A percentile compares a stretch with the other conserved stretches of the same genome.
Evolutionary conservation across 2,888 invertebrate genomes (phyloP).

Genomic region (Colletes collaris): DNA sequence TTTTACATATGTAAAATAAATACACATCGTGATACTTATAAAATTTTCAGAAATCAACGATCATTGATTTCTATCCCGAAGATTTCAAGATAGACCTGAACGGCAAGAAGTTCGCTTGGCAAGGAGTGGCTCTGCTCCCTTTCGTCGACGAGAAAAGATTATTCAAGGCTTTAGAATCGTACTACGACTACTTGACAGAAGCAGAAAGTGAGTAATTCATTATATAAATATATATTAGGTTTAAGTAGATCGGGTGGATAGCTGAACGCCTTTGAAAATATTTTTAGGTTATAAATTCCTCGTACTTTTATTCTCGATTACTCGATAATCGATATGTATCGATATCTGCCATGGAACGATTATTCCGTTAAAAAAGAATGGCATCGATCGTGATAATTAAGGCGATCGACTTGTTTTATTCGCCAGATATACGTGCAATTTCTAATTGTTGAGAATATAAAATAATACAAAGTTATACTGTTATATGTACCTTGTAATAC

Average conservation of each 20-base stretch:
- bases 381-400: too few relatives aligned
- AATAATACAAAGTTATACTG: too few relatives aligned
- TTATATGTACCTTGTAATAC: not conserved
- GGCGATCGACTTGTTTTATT: too few relatives aligned
- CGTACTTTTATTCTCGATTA: too few relatives aligned
- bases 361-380: too few relatives aligned
- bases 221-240: constrained; percentile 56
- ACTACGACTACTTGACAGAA: constrained; percentile 90
- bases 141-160: constrained; percentile 98
- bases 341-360: too few relatives aligned
- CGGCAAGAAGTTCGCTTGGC: constrained; percentile 99
- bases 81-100: constrained; percentile 99
- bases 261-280: too few relatives aligned
- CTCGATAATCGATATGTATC: too few relatives aligned
- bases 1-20: not conserved
- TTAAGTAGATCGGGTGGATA: too few relatives aligned
- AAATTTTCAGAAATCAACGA: constrained; percentile 88
- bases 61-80: constrained; percentile 99
- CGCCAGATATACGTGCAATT: too few relatives aligned
- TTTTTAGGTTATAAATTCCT: too few relatives aligned
- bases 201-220: constrained; percentile 88
- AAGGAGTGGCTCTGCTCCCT: constrained; percentile 98
- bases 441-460: too few relatives aligned
- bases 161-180: constrained; percentile 91
- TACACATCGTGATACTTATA: not conserved